Base-by-base conservation (phyloP, 2,113 vertebrate species). In the Meriones unguiculatus region DNA sequence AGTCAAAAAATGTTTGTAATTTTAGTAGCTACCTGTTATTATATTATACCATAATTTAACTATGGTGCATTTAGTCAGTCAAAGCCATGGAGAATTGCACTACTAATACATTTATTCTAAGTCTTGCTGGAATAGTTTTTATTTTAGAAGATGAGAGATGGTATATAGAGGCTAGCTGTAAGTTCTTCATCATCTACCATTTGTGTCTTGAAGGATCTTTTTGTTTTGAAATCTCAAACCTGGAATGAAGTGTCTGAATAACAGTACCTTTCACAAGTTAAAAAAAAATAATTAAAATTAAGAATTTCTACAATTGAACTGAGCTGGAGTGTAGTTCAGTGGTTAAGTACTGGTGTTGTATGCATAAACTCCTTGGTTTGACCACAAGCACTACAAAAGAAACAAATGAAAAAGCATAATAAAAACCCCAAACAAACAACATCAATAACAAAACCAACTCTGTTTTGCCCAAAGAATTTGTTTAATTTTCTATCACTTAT, bases 151-250 rank as follows among this genome's bases (percentile, higher is more conserved):
- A 62, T 77, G 86, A 94, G 32, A 59, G 41, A 89, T 59, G 81
- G 80, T 72, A 93, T 20, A 89, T 14, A 87, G 17, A 91, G 54
- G 85, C 69, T 94, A 35, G 3, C 22, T 87, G 67, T 67, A 35
- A 4, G 70, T 93, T 87, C 62, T 64, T 93, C 73, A 86, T 75
- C 76, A 70, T 30, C 20, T 87, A 72, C 2, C 38, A 54, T 18
- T 38, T 62, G 38, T 20, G 8, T 72, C 24, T 86, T 46, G 88
- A 78, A 59, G 4, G 24, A 54, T 73, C 41, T 50, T 95, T 86
- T 95, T 57, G 75, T 90, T 87, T 90, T 95, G 92, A 95, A 87
- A 95, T 72, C 35, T 94, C 92, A 96, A 92, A 81, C 65, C 35
- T 93, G 41, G 46, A 76, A 65, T 93, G 67, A 86, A 32, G 46